Evolutionary conservation across 2,113 vertebrate species (phyloP), one percentile per base, ranked within the genome.

Genomic region (Struthio camelus): DNA sequence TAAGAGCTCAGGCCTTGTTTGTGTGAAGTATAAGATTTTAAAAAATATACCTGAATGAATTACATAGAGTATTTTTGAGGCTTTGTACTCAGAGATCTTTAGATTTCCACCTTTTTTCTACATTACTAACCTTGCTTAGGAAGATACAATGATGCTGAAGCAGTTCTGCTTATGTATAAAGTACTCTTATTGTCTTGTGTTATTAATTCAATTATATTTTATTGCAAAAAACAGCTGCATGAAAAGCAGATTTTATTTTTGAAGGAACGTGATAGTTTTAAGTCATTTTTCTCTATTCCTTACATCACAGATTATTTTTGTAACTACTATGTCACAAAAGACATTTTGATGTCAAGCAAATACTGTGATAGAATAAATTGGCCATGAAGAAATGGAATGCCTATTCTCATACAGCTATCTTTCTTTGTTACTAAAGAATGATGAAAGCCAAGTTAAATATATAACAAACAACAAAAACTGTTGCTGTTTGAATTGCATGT

Each of bases 361-460:
- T 71, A 58, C 34, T 77, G 2, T 50, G 17, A 28, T 62, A 88
- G 80, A 79, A 76, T 44, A 87, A 42, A 58, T 17, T 77, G n/a
- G 22, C 40, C 19, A 32, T 80, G 44, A 83, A 85, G 82, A 87
- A 96, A 77, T 9, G 2, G 64, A 80, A 36, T 84, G 59, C 50
- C 23, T 95, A 30, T 93, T 97, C 56, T 89, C 27, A 24, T 87
- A 7, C 77, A 46, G 76, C 75, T 91, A 3, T 48, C 51, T 85
- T 92, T 48, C 51, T 85, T 92, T 95, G 30, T 91, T 96, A 67
- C n/a, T 67, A 50, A 95, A 94, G n/a, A 70, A 58, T 77, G n/a
- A 85, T 36, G 18, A 87, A 96, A 72, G 27, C 44, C 89, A 93
- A 79, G 42, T 84, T 15, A 85, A 73, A 96, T 73, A 36, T 34